Evolutionary conservation across 2,888 invertebrate genomes (phyloP), one percentile per base, ranked within the genome.

Genomic region (Melanotus villosus): DNA sequence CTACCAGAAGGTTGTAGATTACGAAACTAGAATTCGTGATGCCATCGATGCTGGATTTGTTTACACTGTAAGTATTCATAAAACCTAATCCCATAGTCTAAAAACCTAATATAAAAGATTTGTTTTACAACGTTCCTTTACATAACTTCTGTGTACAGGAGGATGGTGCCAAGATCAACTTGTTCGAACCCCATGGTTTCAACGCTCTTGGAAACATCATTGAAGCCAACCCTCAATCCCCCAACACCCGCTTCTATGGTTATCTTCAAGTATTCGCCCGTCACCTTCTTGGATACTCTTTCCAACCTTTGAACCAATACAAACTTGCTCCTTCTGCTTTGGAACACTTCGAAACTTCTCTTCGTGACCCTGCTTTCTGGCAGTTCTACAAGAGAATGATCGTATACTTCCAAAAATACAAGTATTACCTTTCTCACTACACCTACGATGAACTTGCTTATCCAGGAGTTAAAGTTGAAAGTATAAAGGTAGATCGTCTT

Each of bases 361-460:
- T 90, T 18, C 88, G 91, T 59, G 93, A 93, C 77, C 92, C 92
- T 5, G 89, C 89, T 30, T 91, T 91, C 87, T 93, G 90, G 84
- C 88, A 89, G 80, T 86, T 92, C 63, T 88, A 86, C 87, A 90
- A 90, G 80, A 88, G 88, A 71, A 86, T 92, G 71, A 81, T 88
- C 23, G 81, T 85, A 34, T 83, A 91, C 54, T 91, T 91, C 87
- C 83, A 86, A 54, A 80, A 84, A 70, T 92, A 90, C 87, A 88
- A 90, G 75, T 78, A 87, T 69, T 82, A 87, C 50, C 84, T 92
- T 30, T 87, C 88, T 38, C 79, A 84, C 0, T 92, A 93, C 86
- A 90, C 87, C 59, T 85, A 83, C 65, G 88, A 90, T 72, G 89
- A 92, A 71, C 84, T 93, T 38, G 78, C 86, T 45, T 83, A 88